A percentile compares a stretch with the other conserved stretches of the same genome.
These are phyloP conservation scores for Drosophila orena DNA, from an alignment of 1,140 invertebrate species.

Conservation along the genomic window DNA sequence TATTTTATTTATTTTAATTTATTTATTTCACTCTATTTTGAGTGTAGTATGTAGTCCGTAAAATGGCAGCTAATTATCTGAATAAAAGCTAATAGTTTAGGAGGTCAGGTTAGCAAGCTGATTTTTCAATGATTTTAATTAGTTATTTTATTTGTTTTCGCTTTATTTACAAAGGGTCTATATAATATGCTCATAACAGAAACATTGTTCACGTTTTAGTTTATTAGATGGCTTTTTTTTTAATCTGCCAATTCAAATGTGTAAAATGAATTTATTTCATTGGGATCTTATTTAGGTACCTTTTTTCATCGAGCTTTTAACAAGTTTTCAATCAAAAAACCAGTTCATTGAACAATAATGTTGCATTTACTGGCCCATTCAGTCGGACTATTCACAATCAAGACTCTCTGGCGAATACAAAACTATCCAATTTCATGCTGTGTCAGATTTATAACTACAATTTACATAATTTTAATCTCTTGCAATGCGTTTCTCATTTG, in stretches of 20 bases:
- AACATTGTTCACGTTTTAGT: not conserved
- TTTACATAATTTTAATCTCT: conserved; percentile 41
- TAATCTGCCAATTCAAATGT: not conserved
- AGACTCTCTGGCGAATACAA: not conserved
- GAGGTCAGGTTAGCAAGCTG: not conserved
- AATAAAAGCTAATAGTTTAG: not conserved
- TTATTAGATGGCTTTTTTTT: not conserved
- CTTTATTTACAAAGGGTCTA: not conserved
- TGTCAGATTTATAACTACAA: not conserved
- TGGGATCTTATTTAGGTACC: not conserved
- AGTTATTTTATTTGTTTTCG: not conserved
- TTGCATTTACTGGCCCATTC: conserved; percentile 22
- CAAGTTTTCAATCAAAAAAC: not conserved
- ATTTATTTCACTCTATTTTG: not conserved
- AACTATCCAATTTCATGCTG: conserved; percentile 3
- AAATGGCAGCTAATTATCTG: not conserved
- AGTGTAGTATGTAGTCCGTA: not conserved
- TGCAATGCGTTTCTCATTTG: not conserved
- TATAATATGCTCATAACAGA: not conserved
- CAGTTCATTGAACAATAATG: conserved; percentile 5
- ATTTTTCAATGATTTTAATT: conserved; percentile 9
- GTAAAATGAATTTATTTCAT: not conserved
- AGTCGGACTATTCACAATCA: conserved; percentile 22
- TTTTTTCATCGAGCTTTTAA: not conserved
- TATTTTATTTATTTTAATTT: too few relatives aligned